Evolutionary conservation across 1,140 invertebrate species (phyloP).

Genomic region (Daktulosphaira vitifoliae): DNA sequence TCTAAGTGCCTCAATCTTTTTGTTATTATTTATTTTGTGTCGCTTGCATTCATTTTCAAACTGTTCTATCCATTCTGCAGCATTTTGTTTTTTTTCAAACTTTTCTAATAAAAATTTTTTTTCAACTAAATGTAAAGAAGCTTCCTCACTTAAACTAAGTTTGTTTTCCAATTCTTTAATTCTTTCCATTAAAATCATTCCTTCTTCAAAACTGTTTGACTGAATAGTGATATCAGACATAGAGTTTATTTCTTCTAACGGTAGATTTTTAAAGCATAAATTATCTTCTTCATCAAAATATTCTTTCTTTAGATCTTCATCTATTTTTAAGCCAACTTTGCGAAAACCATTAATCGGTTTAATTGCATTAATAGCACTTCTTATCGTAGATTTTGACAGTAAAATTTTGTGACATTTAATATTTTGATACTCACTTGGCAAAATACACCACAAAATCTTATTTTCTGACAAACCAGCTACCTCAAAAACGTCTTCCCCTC

Average conservation of each 20-base stretch:
- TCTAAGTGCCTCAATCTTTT: slow-evolving; percentile 11
- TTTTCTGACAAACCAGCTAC: too few species aligned
- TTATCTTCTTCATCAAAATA: slow-evolving; percentile 22
- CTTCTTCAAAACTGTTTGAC: neutral
- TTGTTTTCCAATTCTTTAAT: too few species aligned
- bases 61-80: neutral
- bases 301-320: slow-evolving; percentile 11
- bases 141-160: neutral
- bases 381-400: too few species aligned
- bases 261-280: slow-evolving; percentile 11
- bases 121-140: slow-evolving; percentile 3
- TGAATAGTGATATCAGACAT: too few species aligned
- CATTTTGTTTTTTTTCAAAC: slow-evolving; percentile 14
- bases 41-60: slow-evolving; percentile 18
- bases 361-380: too few species aligned
- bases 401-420: too few species aligned
- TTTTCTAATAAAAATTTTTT: slow-evolving; percentile 21
- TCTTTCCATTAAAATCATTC: neutral
- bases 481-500: too few species aligned
- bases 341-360: slow-evolving; percentile 7
- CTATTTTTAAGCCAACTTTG: neutral
- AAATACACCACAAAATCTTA: too few species aligned
- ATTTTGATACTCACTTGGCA: too few species aligned
- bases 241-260: slow-evolving; percentile 1
- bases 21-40: neutral